phyloP scores from a whole-genome alignment of 2,113 vertebrate genomes.

The Tympanuchus pallidicinctus region DNA sequence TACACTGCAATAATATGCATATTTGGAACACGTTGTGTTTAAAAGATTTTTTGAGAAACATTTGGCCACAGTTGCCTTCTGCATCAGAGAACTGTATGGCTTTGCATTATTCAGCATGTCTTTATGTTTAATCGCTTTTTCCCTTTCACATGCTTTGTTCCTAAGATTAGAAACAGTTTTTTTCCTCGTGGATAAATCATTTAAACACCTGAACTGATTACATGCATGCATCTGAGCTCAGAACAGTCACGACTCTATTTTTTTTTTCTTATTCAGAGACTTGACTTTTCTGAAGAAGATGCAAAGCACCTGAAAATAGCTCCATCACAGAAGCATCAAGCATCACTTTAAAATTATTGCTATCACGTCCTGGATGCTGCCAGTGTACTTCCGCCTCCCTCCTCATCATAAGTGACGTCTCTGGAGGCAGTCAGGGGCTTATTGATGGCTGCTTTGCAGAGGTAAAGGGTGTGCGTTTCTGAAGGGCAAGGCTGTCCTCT shows the following conservation, averaged over 20 bases:
- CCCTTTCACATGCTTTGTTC: not conserved
- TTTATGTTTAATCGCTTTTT: not conserved
- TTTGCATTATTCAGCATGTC: not conserved
- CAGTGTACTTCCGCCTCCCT: not conserved
- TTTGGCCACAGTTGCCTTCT: not conserved
- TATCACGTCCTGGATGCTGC: not conserved
- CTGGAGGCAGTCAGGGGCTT: not conserved
- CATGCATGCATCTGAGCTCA: not conserved
- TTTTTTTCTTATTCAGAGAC: not conserved
- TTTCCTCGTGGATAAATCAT: conserved; percentile 40
- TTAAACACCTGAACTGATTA: conserved; percentile 56
- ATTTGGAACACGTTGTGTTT: not conserved
- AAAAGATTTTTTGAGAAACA: not conserved
- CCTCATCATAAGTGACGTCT: not conserved
- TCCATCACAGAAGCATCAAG: not conserved
- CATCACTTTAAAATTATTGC: not conserved
- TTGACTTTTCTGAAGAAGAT: conserved; percentile 18
- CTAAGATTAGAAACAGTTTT: not conserved
- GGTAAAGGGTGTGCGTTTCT: not conserved
- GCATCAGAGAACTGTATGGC: not conserved
- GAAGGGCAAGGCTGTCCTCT: not conserved
- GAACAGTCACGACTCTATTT: not conserved
- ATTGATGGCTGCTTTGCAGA: conserved; percentile 30
- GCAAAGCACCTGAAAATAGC: conserved; percentile 52
- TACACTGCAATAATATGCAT: not conserved